Percentiles rank a stretch among this genome's conserved stretches.
Conservation (phyloP, 2,113 vertebrate genomes). For the Pogonocichla stellata region DNA sequence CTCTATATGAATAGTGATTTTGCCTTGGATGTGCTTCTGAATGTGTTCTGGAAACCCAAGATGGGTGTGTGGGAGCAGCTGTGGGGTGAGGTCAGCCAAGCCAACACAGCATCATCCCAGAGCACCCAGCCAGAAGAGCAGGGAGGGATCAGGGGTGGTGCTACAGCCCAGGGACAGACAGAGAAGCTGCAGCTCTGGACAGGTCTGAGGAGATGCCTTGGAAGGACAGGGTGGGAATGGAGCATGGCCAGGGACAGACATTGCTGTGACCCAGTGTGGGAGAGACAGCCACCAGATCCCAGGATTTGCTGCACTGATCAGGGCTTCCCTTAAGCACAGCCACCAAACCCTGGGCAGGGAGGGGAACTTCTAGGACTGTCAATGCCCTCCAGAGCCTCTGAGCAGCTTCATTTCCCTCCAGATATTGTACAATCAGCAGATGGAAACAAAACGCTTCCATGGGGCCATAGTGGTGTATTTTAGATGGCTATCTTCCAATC, state of each 20-base stretch:
- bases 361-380: neutral
- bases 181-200: neutral
- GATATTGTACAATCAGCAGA: neutral
- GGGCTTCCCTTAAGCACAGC: neutral
- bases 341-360: neutral
- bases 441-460: rapidly evolving
- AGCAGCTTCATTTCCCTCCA: neutral
- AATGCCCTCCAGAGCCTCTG: rapidly evolving
- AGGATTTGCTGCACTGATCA: neutral
- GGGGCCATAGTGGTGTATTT: neutral
- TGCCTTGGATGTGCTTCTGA: neutral
- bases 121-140: neutral
- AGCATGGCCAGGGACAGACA: neutral
- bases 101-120: neutral
- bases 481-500: neutral
- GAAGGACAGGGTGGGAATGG: neutral
- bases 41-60: neutral
- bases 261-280: rapidly evolving
- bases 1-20: neutral
- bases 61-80: rapidly evolving
- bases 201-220: rapidly evolving
- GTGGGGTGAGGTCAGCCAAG: neutral
- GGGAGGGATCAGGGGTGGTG: neutral
- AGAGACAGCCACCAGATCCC: neutral
- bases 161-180: neutral